Conservation (phyloP, 1,140 invertebrate species). For the Penaeus vannamei region DNA sequence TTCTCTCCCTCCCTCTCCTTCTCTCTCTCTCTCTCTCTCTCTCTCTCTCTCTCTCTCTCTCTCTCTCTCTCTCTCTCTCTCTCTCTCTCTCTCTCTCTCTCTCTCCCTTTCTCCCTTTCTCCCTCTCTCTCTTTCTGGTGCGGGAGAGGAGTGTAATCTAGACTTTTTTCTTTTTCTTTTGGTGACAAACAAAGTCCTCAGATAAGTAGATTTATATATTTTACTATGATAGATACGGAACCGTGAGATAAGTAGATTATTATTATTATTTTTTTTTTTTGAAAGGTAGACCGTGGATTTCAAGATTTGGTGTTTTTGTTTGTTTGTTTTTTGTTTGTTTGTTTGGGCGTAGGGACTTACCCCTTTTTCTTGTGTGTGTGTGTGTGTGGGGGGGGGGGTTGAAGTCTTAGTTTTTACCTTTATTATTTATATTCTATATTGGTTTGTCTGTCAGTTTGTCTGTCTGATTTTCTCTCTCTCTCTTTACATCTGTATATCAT, state of each 20-base stretch:
- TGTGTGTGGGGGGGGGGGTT: too few species aligned
- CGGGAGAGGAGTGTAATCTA: not conserved
- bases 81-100: not conserved
- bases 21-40: slow-evolving; percentile 21
- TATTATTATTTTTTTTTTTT: too few species aligned
- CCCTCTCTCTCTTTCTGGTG: not conserved
- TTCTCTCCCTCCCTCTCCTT: slow-evolving; percentile 37
- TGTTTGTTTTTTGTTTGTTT: not conserved
- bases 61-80: not conserved
- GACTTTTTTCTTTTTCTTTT: too few species aligned
- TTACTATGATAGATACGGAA: too few species aligned
- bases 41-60: slow-evolving; percentile 32
- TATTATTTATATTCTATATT: not conserved
- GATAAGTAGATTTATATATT: too few species aligned
- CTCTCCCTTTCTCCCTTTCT: not conserved
- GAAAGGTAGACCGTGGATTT: too few species aligned
- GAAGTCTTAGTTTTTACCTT: not conserved
- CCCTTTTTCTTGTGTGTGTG: too few species aligned
- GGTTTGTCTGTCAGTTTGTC: not conserved
- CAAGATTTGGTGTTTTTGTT: too few species aligned
- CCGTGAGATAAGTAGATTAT: too few species aligned
- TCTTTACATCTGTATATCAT: too few species aligned
- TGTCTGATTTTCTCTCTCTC: not conserved
- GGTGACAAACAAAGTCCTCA: too few species aligned
- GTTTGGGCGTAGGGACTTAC: not conserved